Base-by-base conservation (phyloP, 2,113 vertebrate species). In the Zosterops lateralis region DNA sequence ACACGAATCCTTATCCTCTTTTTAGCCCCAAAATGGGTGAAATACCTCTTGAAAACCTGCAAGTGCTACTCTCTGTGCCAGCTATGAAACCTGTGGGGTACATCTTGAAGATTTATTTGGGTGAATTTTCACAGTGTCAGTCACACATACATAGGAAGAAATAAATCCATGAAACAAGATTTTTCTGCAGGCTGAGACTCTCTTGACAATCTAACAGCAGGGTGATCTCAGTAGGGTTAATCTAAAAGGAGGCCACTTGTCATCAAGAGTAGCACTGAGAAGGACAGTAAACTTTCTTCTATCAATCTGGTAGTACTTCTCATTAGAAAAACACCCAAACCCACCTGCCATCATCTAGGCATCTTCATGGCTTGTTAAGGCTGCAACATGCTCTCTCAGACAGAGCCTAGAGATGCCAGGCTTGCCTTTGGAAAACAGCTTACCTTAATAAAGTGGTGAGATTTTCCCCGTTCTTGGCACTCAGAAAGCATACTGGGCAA, bases 381-480 rank as follows among this genome's bases (percentile, higher is more conserved):
- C 42, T 93, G 71, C 60, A 87, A 77, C 0, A 11, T 64, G 48
- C 14, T 85, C 34, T 60, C 51, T 79, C 34, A 76, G 18, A 56
- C 3, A 2, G 22, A 62, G 60, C 1, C 1, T 57, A 40, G 53
- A 76, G 32, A 89, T 73, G 50, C 50, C 54, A 84, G 67, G 51
- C 12, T 92, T 82, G 65, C 24, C 48, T 94, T 95, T 81, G 80
- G 62, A 76, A 95, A 78, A n/a, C 67, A 89, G 80, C 29, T 91
- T 93, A 88, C 72, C 78, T 86, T 89, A 85, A 89, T 66, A 47
- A 92, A 93, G 40, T n/a, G 26, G 34, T 66, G 65, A 64, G 68
- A 94, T 88, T 93, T 87, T 77, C 66, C 85, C 61, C 64, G 17
- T 53, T 84, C 56, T 92, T 90, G 91, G 93, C 89, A 86, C 40